These are phyloP conservation scores for Shargacucullia verbasci DNA, from an alignment of 2,888 invertebrate genomes.

Conservation along the genomic window DNA sequence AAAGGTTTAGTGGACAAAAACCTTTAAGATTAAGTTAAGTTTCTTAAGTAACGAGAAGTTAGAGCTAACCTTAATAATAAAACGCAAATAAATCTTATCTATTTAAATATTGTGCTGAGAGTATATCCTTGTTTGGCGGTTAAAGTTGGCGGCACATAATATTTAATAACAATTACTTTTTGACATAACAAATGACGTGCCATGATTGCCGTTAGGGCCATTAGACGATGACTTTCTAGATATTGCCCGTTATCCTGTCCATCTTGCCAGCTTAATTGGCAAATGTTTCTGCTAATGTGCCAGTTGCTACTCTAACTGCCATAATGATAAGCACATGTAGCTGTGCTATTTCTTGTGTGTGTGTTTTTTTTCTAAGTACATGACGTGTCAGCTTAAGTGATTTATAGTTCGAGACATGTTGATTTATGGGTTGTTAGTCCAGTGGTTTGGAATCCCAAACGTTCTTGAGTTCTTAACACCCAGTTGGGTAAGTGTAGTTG, in stretches of 20 bases:
- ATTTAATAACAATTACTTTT: constrained; percentile 59
- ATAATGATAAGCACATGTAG: constrained; percentile 46
- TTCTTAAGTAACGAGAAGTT: too few relatives aligned
- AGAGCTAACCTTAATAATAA: background rate
- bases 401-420: constrained; percentile 13
- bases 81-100: constrained; percentile 35
- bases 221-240: constrained; percentile 75
- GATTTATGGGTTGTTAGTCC: too few relatives aligned
- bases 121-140: constrained; percentile 30
- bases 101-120: constrained; percentile 9
- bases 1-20: too few relatives aligned
- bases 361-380: constrained; percentile 18
- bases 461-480: too few relatives aligned
- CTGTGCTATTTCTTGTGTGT: constrained; percentile 4
- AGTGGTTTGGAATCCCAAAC: too few relatives aligned
- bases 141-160: constrained; percentile 31
- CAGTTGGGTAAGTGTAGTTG: too few relatives aligned
- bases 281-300: constrained; percentile 67
- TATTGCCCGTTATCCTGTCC: constrained; percentile 67
- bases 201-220: constrained; percentile 58
- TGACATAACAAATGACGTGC: constrained; percentile 49
- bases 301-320: constrained; percentile 48
- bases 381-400: constrained; percentile 33
- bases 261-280: constrained; percentile 68
- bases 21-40: too few relatives aligned